Conservation (phyloP, 2,888 invertebrate species). For the Synergus japonicus region DNA sequence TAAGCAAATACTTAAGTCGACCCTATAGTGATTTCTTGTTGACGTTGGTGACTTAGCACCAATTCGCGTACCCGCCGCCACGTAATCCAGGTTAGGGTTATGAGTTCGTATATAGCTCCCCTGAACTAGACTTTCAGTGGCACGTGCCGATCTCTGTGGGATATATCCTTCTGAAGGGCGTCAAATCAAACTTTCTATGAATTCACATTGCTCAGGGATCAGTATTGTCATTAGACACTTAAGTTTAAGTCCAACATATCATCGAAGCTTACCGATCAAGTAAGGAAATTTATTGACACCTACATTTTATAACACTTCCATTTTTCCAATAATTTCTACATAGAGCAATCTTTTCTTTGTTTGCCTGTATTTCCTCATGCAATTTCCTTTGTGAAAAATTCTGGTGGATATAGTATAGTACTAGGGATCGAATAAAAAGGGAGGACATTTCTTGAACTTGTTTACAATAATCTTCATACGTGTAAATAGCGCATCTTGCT, state of each 20-base stretch:
- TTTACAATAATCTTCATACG: background rate
- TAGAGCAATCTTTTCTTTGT: background rate
- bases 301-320: background rate
- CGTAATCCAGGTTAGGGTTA: conserved; percentile 61
- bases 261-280: conserved; percentile 1
- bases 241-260: conserved; percentile 24
- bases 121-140: conserved; percentile 64
- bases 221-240: conserved; percentile 32
- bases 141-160: conserved; percentile 76
- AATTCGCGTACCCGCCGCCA: conserved; percentile 57
- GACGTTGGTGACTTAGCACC: conserved; percentile 70
- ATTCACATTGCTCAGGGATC: conserved; percentile 55
- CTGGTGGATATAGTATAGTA: background rate
- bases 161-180: conserved; percentile 67
- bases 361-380: background rate
- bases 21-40: conserved; percentile 60
- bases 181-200: conserved; percentile 64
- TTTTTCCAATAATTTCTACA: background rate
- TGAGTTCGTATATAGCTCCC: conserved; percentile 47
- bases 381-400: background rate
- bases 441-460: background rate
- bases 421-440: background rate
- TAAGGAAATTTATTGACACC: background rate
- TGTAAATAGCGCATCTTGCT: conserved; percentile 60
- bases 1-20: conserved; percentile 68